Percentiles rank a stretch among this genome's conserved stretches.
phyloP scores from a whole-genome alignment of 2,113 vertebrate genomes.

The Sylvietta virens region DNA sequence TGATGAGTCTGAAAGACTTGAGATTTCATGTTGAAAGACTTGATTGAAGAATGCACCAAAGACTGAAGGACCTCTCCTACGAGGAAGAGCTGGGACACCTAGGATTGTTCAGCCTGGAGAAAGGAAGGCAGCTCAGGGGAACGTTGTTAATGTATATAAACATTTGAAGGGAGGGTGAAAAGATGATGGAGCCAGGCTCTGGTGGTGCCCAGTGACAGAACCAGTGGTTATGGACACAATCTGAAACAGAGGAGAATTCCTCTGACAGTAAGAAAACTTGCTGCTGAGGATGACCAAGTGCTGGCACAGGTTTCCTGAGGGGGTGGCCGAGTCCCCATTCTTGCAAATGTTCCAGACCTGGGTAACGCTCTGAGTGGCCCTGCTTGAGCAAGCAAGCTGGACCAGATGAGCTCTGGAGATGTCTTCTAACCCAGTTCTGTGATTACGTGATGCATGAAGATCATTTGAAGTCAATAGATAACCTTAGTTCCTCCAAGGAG shows the following conservation, averaged over 20 bases:
- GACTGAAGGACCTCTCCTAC: accelerated
- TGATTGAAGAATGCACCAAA: neutral
- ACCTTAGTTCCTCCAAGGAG: neutral
- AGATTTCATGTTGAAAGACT: neutral
- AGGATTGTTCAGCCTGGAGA: neutral
- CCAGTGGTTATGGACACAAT: neutral
- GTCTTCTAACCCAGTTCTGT: neutral
- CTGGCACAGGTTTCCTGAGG: neutral
- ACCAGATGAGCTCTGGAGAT: neutral
- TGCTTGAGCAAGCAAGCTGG: neutral
- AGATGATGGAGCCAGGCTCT: neutral
- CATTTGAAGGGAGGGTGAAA: neutral
- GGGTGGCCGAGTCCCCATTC: neutral
- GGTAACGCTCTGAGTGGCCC: neutral
- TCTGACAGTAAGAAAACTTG: neutral
- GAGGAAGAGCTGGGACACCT: neutral
- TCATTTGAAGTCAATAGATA: neutral
- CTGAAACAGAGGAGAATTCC: neutral
- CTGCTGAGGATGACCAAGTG: accelerated
- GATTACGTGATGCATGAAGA: neutral
- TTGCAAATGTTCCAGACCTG: neutral
- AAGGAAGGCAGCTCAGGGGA: neutral
- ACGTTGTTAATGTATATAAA: neutral
- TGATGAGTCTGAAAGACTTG: neutral
- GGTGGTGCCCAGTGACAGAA: neutral